Evolutionary conservation across 2,797 vertebrate genomes (phyloP), one percentile per base, ranked within the genome.

Genomic region (Pipistrellus kuhlii): DNA sequence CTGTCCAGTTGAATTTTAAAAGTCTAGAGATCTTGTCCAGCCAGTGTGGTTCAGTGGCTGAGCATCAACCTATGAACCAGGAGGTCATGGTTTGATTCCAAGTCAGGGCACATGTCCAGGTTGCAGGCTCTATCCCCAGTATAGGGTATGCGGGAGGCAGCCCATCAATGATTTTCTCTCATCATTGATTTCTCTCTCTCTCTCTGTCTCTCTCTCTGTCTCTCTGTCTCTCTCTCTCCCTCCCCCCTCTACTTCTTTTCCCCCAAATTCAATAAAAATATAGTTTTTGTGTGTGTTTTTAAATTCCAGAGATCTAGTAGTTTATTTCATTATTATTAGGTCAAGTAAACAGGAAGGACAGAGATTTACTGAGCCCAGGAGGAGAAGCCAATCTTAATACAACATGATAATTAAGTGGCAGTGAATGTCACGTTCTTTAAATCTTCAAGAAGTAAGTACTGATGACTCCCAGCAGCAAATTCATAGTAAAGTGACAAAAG

Each of bases 371-470:
- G 57, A 46, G 10, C 11, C n/a, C 55, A 41, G 41, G 46, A 91
- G 9, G 69, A 84, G 20, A 76, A 88, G 30, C 5, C 32, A 18
- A 51, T 90, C 68, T 81, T 85, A 77, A 93, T n/a, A 75, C 87
- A 89, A 23, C 14, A 51, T 71, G 57, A 88, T n/a, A 75, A 83
- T 53, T 93, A 92, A 69, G 85, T 68, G 66, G 84, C 59, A 80
- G 32, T 27, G 44, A 76, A 57, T 64, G 51, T 46, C 41, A 48
- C 14, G 20, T 85, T 92, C 59, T 90, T 88, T 64, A 38, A 51
- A 64, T 57, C n/a, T 66, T 44, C 1, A 76, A 68, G 76, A 83
- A 41, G 48, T 88, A 51, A 82, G 9, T 59, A 44, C 20, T 84
- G 80, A 48, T 87, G 71, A 86, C 20, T 23, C 55, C 78, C 76